Evolutionary conservation across 1,140 invertebrate genomes (phyloP), one percentile per base, ranked within the genome.

Genomic region (Scaptomyza graminum): DNA sequence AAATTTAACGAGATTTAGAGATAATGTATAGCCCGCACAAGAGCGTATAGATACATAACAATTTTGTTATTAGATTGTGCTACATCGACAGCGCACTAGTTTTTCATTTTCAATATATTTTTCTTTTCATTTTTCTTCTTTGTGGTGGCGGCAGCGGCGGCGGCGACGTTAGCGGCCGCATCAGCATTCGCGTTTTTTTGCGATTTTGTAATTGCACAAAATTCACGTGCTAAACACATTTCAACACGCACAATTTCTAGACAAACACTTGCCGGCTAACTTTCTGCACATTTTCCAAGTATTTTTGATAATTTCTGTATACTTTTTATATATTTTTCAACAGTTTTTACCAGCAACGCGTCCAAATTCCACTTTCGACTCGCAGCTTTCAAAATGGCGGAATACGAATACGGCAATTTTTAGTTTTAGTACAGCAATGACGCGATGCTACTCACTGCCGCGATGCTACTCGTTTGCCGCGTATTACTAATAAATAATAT

Each of bases 321-420:
- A 80, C 76, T 84, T 82, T 84, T 79, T 69, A 62, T 62, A 61
- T 76, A 81, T 60, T 80, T 90, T 89, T 77, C 65, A 67, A 69
- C 62, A 71, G 80, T 68, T 88, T 88, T 78, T 85, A 82, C 77
- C 74, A 91, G 82, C 90, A 91, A 91, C 90, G 90, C 90, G 79
- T 84, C 81, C 85, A 91, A 91, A 90, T 90, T 90, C 85, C 89
- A 90, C 79, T 75, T 75, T 71, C 68, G 78, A 80, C 71, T 88
- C 82, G 79, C 90, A 91, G 82, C 83, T 91, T 91, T 91, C 90
- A 91, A 91, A 91, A 91, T 91, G 90, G 90, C 90, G 90, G 90
- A 91, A 80, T 77, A 87, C 88, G 88, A 91, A 80, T 76, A 87
- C 82, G 82, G 85, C 90, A 74, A 90, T 88, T 87, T 82, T 85